Percentiles rank a stretch among this genome's conserved stretches.
Evolutionary conservation across 2,113 vertebrate species (phyloP).

Genomic region (Gallinago undulata): DNA sequence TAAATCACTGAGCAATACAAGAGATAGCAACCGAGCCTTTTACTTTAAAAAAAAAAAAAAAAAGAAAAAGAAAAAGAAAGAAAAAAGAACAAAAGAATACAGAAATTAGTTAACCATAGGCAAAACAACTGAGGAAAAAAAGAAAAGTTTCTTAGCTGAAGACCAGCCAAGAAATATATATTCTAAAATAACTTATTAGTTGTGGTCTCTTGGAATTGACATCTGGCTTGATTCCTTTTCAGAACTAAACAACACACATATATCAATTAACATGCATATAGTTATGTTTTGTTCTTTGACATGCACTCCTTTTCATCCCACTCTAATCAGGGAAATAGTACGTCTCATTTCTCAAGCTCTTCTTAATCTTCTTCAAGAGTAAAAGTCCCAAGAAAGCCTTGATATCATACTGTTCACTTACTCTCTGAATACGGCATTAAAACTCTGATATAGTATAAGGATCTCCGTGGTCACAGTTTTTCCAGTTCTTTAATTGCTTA

Average conservation of each 20-base stretch:
- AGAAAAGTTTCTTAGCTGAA: neutral
- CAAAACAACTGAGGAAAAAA: neutral
- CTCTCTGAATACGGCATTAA: neutral
- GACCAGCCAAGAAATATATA: neutral
- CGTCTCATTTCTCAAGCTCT: neutral
- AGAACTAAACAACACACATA: neutral
- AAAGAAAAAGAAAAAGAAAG: neutral
- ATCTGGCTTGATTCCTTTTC: neutral
- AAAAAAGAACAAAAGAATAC: neutral
- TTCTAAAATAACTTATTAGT: neutral
- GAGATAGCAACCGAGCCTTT: neutral
- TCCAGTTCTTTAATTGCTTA: neutral
- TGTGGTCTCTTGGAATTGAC: neutral
- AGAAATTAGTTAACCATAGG: neutral
- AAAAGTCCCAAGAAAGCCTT: neutral
- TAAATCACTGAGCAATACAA: neutral
- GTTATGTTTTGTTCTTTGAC: neutral
- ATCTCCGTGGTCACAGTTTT: neutral
- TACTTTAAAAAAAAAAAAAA: neutral
- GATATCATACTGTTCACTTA: neutral
- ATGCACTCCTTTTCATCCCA: neutral
- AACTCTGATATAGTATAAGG: neutral
- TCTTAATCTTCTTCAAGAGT: neutral
- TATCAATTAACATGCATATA: neutral
- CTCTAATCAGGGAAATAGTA: neutral